Percentiles rank a stretch among this genome's conserved stretches.
phyloP scores from a whole-genome alignment of 1,140 invertebrate genomes.

The Drosophila arizonae region DNA sequence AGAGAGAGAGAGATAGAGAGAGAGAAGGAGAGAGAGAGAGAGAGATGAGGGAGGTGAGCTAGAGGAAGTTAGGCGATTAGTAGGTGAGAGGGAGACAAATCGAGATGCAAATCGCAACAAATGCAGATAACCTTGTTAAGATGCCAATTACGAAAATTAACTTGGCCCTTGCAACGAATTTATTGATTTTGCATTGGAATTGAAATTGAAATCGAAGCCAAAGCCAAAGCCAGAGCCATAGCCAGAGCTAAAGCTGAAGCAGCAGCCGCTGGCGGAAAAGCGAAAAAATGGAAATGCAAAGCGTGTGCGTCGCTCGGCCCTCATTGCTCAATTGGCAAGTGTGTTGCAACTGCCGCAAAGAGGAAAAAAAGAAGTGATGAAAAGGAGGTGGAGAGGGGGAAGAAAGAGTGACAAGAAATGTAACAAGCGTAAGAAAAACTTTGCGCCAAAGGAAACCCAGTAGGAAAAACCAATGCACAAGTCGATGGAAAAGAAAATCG shows the following conservation, averaged over 20 bases:
- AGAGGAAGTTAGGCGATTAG: not conserved
- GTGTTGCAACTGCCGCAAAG: slow-evolving; percentile 42
- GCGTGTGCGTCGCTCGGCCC: slow-evolving; percentile 33
- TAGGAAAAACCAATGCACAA: slow-evolving; percentile 37
- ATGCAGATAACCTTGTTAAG: slow-evolving; percentile 79
- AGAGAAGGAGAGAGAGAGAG: not conserved
- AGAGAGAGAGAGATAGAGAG: not conserved
- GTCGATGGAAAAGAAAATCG: not conserved
- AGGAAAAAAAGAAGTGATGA: too few relatives aligned
- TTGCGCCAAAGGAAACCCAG: slow-evolving; percentile 63
- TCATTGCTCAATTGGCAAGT: slow-evolving; percentile 70
- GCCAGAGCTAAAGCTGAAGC: slow-evolving; percentile 2
- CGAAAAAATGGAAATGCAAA: slow-evolving; percentile 17
- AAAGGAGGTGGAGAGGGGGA: not conserved
- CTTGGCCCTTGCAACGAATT: slow-evolving; percentile 65
- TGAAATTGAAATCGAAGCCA: slow-evolving; percentile 44
- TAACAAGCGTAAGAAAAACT: slow-evolving; percentile 65
- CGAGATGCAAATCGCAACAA: slow-evolving; percentile 65
- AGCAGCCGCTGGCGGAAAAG: slow-evolving; percentile 8
- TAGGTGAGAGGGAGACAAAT: slow-evolving; percentile 31
- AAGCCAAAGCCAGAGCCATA: slow-evolving; percentile 17
- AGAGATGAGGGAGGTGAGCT: not conserved
- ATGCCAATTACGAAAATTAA: slow-evolving; percentile 81
- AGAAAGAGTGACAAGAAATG: slow-evolving; percentile 46
- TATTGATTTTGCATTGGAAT: slow-evolving; percentile 75